These are phyloP conservation scores for Poeciliopsis presidionis DNA, from an alignment of 2,797 vertebrate species.

Conservation along the genomic window DNA sequence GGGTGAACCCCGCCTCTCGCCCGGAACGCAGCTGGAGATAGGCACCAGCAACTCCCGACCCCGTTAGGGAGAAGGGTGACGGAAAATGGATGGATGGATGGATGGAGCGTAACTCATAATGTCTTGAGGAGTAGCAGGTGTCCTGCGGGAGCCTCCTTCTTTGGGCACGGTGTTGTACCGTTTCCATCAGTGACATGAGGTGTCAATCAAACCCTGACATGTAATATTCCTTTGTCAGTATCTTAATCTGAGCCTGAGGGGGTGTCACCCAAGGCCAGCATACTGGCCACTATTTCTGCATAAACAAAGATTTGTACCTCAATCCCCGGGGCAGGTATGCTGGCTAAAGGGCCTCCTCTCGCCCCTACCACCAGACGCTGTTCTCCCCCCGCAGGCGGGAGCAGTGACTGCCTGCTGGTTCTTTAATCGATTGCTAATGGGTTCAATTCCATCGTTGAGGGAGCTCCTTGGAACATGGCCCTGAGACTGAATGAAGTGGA, in stretches of 20 bases:
- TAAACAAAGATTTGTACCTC: conserved; percentile 77
- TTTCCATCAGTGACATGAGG: conserved; percentile 30
- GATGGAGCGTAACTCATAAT: conserved; percentile 43
- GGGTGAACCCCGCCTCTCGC: too few relatives aligned
- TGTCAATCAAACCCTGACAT: conserved; percentile 55
- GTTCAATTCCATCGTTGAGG: conserved; percentile 81
- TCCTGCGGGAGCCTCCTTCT: conserved; percentile 48
- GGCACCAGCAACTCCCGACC: too few relatives aligned
- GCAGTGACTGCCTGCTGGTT: conserved; percentile 81
- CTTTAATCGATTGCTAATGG: conserved; percentile 88
- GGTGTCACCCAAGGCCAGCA: conserved; percentile 58
- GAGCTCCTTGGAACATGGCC: conserved; percentile 83
- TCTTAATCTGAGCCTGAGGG: conserved; percentile 61
- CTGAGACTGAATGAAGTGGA: conserved; percentile 85
- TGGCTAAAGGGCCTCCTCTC: conserved; percentile 40
- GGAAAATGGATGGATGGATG: too few relatives aligned
- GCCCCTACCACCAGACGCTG: conserved; percentile 31
- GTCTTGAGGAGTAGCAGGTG: conserved; percentile 57
- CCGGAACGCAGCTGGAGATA: too few relatives aligned
- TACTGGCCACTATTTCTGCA: conserved; percentile 65
- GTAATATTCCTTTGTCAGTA: conserved; percentile 25
- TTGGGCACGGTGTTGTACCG: conserved; percentile 31
- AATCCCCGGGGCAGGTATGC: conserved; percentile 52
- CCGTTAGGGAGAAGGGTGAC: too few relatives aligned
- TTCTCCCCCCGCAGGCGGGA: conserved; percentile 58